These are phyloP conservation scores for Stegodyphus mimosarum DNA, from an alignment of 1,140 invertebrate species.

Conservation along the genomic window DNA sequence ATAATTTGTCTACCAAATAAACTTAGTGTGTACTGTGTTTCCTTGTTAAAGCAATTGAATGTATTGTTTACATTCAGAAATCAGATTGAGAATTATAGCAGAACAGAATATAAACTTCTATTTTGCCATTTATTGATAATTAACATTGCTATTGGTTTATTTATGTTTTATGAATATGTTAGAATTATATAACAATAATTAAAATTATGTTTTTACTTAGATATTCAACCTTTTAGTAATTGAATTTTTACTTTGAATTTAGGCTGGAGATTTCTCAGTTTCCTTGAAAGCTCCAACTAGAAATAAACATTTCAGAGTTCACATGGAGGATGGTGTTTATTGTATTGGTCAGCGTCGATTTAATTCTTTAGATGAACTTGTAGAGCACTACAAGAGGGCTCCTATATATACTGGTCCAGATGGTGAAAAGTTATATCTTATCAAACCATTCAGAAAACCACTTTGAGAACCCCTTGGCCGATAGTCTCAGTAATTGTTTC, in stretches of 20 bases:
- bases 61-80: no score
- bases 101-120: no score
- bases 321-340: constrained; percentile 92
- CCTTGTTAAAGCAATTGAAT: no score
- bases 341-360: constrained; percentile 99
- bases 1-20: no score
- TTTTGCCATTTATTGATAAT: no score
- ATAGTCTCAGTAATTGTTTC: not conserved
- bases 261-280: constrained; percentile 98
- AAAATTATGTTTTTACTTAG: no score
- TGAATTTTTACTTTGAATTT: constrained; percentile 64
- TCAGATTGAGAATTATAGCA: no score
- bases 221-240: no score
- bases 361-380: constrained; percentile 92
- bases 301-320: constrained; percentile 99
- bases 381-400: constrained; percentile 97
- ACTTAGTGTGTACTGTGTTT: no score
- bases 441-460: constrained; percentile 78
- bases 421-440: constrained; percentile 92
- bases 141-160: no score
- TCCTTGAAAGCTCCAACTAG: constrained; percentile 96
- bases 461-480: constrained; percentile 14
- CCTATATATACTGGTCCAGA: constrained; percentile 98
- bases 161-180: no score
- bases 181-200: no score